Evolutionary conservation across 2,797 vertebrate species (phyloP), one percentile per base, ranked within the genome.

Genomic region (Enteromius fasciolatus): DNA sequence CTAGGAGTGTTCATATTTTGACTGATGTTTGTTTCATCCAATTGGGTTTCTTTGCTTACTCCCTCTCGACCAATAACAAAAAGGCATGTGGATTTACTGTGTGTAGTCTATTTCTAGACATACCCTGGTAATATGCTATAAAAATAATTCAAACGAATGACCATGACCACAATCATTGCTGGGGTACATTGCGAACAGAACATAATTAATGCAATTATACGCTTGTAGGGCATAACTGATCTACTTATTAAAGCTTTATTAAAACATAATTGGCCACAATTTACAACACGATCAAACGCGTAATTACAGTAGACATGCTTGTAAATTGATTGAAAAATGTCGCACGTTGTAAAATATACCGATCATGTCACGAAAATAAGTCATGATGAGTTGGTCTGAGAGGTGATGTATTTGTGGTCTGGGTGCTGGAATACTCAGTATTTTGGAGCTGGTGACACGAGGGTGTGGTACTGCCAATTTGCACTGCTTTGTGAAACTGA

Each of bases 401-500:
- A n/a, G 67, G 76, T 79, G 79, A 28, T 33, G 68, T 17, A 78
- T 78, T 83, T 85, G 76, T 69, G 25, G 59, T 48, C 41, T 31
- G 41, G 44, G 76, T 76, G 84, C 46, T 59, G 31, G 36, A 74
- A 73, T 85, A 68, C 9, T 39, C 7, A 2, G 33, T 8, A 50
- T 57, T 41, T 78, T 75, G 41, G 18, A 25, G 66, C 18, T 74
- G 23, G 20, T 46, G 68, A 82, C 57, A 68, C 20, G 3, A 36
- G 57, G 76, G 80, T 6, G 48, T 67, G 46, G 48, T 1, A 25
- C 50, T n/a, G 25, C 2, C 18, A 57, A 14, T 69, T 82, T 33
- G 23, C 81, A 20, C 63, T 17, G 36, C 48, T 68, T 66, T 76
- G 81, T 14, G 73, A 82, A 76, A 68, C 10, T 33, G 48, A 66